Conservation (phyloP, 2,888 invertebrate species). For the Choristoneura rosaceana region DNA sequence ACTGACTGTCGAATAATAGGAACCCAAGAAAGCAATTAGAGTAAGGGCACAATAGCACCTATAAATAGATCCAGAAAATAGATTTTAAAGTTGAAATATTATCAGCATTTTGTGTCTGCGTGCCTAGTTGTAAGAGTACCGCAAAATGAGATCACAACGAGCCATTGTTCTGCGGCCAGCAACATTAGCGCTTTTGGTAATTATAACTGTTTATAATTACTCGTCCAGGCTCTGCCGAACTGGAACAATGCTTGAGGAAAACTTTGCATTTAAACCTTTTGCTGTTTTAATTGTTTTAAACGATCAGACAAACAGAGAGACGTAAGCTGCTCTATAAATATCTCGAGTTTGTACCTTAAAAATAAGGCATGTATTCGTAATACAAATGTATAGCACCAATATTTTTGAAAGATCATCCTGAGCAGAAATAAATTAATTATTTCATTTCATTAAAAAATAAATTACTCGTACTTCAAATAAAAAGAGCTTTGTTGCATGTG, state of each 20-base stretch:
- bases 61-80: neutral
- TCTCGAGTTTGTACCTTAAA: no score
- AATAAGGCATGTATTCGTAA: no score
- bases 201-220: constrained; percentile 34
- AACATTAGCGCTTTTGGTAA: constrained; percentile 26
- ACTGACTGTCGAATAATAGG: no score
- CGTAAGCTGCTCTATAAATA: no score
- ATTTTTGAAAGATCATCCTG: no score
- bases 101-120: neutral
- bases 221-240: neutral
- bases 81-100: neutral
- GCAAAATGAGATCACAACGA: constrained; percentile 10
- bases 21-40: no score
- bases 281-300: neutral
- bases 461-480: no score
- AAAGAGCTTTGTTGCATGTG: no score
- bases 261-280: constrained; percentile 4
- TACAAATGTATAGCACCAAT: no score
- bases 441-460: no score
- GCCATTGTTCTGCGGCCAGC: constrained; percentile 22
- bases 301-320: no score
- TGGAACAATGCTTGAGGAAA: constrained; percentile 26
- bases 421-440: no score
- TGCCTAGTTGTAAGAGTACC: neutral
- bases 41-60: neutral